phyloP scores from a whole-genome alignment of 2,113 vertebrate species.

The Mormyrus iriodes region DNA sequence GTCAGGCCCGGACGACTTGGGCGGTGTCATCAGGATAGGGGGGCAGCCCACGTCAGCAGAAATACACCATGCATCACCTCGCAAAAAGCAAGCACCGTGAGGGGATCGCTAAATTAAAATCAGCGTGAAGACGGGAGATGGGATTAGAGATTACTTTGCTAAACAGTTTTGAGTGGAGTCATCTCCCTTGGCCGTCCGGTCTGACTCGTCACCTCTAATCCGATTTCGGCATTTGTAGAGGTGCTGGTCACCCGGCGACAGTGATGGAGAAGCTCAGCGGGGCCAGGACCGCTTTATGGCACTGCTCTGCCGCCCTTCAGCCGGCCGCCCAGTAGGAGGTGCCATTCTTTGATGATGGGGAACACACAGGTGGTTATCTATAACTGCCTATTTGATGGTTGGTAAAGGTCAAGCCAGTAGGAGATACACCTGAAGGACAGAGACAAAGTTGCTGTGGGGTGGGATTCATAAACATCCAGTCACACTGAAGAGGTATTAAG shows the following conservation, averaged over 20 bases:
- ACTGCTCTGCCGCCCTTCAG: background rate
- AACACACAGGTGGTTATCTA: background rate
- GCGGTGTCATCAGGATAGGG: constrained; percentile 37
- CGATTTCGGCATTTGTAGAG: background rate
- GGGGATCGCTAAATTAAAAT: constrained; percentile 2
- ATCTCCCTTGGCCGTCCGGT: background rate
- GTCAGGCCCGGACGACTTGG: constrained; percentile 51
- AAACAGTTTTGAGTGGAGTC: background rate
- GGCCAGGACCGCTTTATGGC: background rate
- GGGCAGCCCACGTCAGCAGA: constrained; percentile 31
- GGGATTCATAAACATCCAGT: background rate
- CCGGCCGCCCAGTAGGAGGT: background rate
- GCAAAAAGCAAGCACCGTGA: background rate
- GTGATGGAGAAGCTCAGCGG: background rate
- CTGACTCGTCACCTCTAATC: background rate
- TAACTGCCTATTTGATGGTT: background rate
- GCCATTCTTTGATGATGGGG: background rate
- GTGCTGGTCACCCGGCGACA: background rate
- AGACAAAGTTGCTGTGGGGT: background rate
- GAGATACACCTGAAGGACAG: background rate
- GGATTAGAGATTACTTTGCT: background rate
- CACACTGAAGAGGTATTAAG: background rate
- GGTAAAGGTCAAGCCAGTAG: background rate
- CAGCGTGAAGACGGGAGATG: background rate
- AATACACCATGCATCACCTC: background rate